phyloP scores from a whole-genome alignment of 2,113 vertebrate species.

The Stigmatopora argus region DNA sequence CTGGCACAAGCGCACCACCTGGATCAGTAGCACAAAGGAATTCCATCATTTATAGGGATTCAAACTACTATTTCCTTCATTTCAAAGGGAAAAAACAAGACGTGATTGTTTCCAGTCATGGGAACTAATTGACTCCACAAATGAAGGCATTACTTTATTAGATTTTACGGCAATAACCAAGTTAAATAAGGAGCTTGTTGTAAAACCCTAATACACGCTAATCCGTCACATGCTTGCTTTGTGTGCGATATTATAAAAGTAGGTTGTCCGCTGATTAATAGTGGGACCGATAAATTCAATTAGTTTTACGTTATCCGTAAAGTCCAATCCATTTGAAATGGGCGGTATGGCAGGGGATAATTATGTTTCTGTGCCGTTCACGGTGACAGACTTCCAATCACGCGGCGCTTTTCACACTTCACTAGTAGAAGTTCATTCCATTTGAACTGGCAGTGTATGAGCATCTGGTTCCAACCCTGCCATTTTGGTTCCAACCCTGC shows the following conservation, averaged over 20 bases:
- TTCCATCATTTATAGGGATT: background rate
- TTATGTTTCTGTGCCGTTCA: too few species aligned
- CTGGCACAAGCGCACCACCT: slow-evolving; percentile 97
- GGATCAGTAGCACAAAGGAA: background rate
- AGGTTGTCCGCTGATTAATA: background rate
- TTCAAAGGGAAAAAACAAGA: too few species aligned
- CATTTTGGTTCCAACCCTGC: too few species aligned
- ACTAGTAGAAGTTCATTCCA: too few species aligned
- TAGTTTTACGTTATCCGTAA: background rate
- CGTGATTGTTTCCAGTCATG: too few species aligned
- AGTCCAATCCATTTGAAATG: background rate
- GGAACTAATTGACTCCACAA: background rate
- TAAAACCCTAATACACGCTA: background rate
- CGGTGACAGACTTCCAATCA: too few species aligned
- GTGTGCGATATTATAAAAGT: background rate
- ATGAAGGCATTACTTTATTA: background rate
- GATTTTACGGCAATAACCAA: background rate
- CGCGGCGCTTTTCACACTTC: too few species aligned
- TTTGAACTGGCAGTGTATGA: too few species aligned
- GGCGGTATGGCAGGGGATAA: too few species aligned
- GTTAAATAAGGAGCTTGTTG: background rate
- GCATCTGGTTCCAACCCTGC: too few species aligned
- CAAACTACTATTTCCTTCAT: background rate
- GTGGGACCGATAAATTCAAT: background rate
- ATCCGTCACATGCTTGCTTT: background rate